Base-by-base conservation (phyloP, 2,797 vertebrate genomes). In the Ataeniobius toweri region DNA sequence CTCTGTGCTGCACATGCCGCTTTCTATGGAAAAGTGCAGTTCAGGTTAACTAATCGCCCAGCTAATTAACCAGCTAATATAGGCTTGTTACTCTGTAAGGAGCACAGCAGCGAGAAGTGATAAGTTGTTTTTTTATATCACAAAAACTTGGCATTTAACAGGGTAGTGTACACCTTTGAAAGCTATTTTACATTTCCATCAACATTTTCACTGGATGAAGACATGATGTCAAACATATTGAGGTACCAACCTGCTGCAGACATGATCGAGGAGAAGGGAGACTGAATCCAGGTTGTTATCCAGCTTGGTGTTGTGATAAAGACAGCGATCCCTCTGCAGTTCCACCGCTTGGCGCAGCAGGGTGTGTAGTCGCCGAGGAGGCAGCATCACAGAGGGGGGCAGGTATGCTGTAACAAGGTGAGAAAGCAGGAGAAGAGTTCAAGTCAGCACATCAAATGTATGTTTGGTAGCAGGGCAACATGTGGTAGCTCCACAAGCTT, bases 281-380 rank as follows among this genome's bases (percentile, higher is more conserved):
- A 99, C 97, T 0, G 98, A 98, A 88, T 99, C 98, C 91, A 99
- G 95, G 79, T 87, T 98, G 89, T 92, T 97, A 91, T 99, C 98
- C 88, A 98, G 96, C 94, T 99, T 99, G 91, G 97, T 99, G 92
- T 99, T 99, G 91, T 99, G 98, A 88, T 99, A 99, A 81, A 99
- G 97, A 95, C 98, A 99, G 93, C 98, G 97, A 88, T 99, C 98
- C 91, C 98, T 96, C 94, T 99, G 98, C 26, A 99, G 95, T 86
- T 99, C 98, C 91, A 98, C 97, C 0, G 98, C 98, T 91, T 99
- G 98, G 85, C 97, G 96, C 48, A 99, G 94, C 76, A 99, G 95
- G 53, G 97, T 99, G 95, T 99, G 98, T 86, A 99, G 95, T 92
- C 98, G 96, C 88, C 97, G 96, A 3, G 98, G 98, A 80, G 98